Base-by-base conservation (phyloP, 2,113 vertebrate genomes). In the Aptenodytes patagonicus region DNA sequence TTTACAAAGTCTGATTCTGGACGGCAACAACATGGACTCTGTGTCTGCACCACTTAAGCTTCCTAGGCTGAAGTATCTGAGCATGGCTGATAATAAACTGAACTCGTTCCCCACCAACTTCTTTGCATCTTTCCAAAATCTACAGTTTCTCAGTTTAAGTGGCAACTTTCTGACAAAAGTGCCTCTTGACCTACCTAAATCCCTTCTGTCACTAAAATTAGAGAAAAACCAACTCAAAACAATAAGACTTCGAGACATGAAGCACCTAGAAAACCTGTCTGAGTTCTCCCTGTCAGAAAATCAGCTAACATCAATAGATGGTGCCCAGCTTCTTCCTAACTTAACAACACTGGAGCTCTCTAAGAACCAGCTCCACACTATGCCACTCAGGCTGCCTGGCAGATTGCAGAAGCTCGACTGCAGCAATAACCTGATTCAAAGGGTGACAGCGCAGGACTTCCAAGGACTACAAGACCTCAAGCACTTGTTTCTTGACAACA, bases 401-500 rank as follows among this genome's bases (percentile, higher is more conserved):
- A 98, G 94, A 46, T 91, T 99, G 75, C 98, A 98, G 93, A 99
- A 98, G 87, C 97, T 99, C 0, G 98, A 99, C 89, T 99, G 98
- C 89, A 98, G 98, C 90, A 97, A 98, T 71, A 99, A 99, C 55
- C 83, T 97, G 70, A 98, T 99, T 55, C 97, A 97, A 87, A 98
- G 91, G 84, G 97, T 99, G 46, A 98, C 97, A 55, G 96, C 49
- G 0, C 97, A 98, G 69, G 96, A 98, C 22, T 98, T 99, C 58
- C 96, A 98, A 81, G 98, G 98, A 62, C 97, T 99, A 32, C 96
- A 85, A 34, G 97, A 98, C 31, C 95, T 99, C 87, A 99, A 98
- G 82, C 99, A 99, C 89, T 97, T 99, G 60, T 99, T 99, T 93
- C 97, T 99, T 31, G 98, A 99, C 93, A 98, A 98, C 96, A 99